A percentile compares a stretch with the other conserved stretches of the same genome.
phyloP scores from a whole-genome alignment of 1,140 invertebrate genomes.

The Eueides isabella region DNA sequence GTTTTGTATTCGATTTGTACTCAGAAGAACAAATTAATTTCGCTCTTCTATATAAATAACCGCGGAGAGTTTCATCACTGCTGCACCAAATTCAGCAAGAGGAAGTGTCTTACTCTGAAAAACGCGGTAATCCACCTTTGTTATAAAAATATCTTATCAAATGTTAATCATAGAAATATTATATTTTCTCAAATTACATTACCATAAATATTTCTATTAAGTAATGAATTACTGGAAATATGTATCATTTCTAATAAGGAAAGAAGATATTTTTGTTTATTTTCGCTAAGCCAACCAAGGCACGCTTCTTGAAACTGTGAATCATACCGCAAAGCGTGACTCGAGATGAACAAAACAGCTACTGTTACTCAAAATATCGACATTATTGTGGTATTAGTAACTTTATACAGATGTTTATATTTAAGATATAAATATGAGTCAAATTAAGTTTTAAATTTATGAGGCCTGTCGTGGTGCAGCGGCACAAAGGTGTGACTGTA shows the following conservation, averaged over 20 bases:
- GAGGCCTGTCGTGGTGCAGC: too few species aligned
- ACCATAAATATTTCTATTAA: neutral
- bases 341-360: neutral
- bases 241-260: neutral
- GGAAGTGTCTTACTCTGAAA: too few species aligned
- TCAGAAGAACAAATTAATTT: too few species aligned
- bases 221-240: neutral
- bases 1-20: too few species aligned
- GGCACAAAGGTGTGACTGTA: too few species aligned
- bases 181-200: neutral
- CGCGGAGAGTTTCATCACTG: too few species aligned
- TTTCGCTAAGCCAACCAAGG: conserved; percentile 7
- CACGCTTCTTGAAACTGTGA: conserved; percentile 34
- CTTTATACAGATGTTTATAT: neutral
- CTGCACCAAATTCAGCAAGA: too few species aligned
- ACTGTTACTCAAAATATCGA: neutral
- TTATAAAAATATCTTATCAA: too few species aligned
- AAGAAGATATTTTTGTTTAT: conserved; percentile 17
- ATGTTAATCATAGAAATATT: neutral
- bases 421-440: neutral
- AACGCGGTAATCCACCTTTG: too few species aligned
- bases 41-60: too few species aligned
- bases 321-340: neutral
- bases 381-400: neutral
- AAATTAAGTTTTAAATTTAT: neutral